Base-by-base conservation (phyloP, 2,888 invertebrate genomes). In the Papilio gigon region DNA sequence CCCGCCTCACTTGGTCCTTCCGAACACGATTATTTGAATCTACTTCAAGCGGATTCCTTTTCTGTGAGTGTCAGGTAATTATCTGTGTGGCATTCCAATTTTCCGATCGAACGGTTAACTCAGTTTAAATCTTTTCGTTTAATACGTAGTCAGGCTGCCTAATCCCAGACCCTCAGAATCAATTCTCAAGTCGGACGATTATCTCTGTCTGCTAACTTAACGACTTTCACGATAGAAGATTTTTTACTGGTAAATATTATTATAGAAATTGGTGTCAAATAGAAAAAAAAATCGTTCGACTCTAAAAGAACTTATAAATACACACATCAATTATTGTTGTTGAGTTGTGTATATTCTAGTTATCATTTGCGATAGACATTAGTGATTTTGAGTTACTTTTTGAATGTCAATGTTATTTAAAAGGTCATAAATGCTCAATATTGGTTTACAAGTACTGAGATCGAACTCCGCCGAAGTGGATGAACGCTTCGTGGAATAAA, bases 51-150 rank as follows among this genome's bases (percentile, higher is more conserved):
- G 88, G 87, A 86, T 89, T 90, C 90, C 90, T 92, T 89, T 89
- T 87, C 91, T 92, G 92, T 91, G 91, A 91, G 91, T 92, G 92
- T 92, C 92, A 92, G 91, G 90, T 92, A 92, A 92, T 92, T 92
- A 92, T 92, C 91, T 91, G 88, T 90, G 91, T 90, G 91, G 91
- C 90, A 89, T 91, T 90, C 89, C 92, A 92, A 91, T 92, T 92
- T 92, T 92, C 90, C 91, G 89, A 90, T 90, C 89, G 91, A 92
- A 90, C 84, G 90, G 90, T 87, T 90, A 92, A 91, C 89, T 92
- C 90, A 90, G 89, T 91, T 92, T 91, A 91, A 92, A 91, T 92
- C 90, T 90, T 86, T 89, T 88, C 89, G 88, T 84, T 86, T 90
- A 89, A 88, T 89, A 89, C 87, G 88, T 86, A 85, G 80, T 85